Conservation (phyloP, 2,888 invertebrate genomes). For the Pegoplata infirma region DNA sequence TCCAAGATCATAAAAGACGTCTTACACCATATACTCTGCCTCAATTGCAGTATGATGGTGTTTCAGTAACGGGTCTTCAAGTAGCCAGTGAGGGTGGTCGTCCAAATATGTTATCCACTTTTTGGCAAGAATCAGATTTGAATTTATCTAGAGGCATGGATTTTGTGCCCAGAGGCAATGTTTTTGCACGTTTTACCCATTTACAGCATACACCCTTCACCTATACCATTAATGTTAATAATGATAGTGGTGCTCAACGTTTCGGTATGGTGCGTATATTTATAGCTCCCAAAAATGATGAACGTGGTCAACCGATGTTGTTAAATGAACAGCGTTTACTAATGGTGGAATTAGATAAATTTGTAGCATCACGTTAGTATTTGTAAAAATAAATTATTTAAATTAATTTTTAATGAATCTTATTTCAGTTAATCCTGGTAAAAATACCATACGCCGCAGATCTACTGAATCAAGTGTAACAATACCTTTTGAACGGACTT, state of each 20-base stretch:
- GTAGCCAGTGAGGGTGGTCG: slow-evolving; percentile 79
- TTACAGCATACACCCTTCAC: slow-evolving; percentile 85
- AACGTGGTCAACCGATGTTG: slow-evolving; percentile 81
- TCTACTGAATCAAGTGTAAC: slow-evolving; percentile 89
- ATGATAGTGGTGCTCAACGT: slow-evolving; percentile 78
- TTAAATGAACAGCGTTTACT: slow-evolving; percentile 81
- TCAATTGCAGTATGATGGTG: slow-evolving; percentile 77
- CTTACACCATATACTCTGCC: slow-evolving; percentile 82
- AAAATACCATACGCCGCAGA: slow-evolving; percentile 82
- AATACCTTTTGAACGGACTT: slow-evolving; percentile 89
- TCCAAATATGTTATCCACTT: slow-evolving; percentile 83
- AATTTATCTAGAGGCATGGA: slow-evolving; percentile 89
- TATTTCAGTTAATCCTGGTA: slow-evolving; percentile 82
- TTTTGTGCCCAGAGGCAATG: slow-evolving; percentile 86
- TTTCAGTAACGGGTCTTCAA: slow-evolving; percentile 81
- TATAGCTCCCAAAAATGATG: slow-evolving; percentile 83
- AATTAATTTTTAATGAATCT: not conserved
- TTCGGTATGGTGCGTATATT: slow-evolving; percentile 84
- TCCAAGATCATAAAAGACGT: slow-evolving; percentile 85
- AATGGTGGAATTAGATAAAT: slow-evolving; percentile 85
- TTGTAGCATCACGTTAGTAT: slow-evolving; percentile 80
- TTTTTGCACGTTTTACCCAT: slow-evolving; percentile 86
- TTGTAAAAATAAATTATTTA: not conserved
- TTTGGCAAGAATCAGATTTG: slow-evolving; percentile 88
- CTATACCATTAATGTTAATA: slow-evolving; percentile 83